phyloP scores from a whole-genome alignment of 2,888 invertebrate species.

The Chaetoderma sp. region DNA sequence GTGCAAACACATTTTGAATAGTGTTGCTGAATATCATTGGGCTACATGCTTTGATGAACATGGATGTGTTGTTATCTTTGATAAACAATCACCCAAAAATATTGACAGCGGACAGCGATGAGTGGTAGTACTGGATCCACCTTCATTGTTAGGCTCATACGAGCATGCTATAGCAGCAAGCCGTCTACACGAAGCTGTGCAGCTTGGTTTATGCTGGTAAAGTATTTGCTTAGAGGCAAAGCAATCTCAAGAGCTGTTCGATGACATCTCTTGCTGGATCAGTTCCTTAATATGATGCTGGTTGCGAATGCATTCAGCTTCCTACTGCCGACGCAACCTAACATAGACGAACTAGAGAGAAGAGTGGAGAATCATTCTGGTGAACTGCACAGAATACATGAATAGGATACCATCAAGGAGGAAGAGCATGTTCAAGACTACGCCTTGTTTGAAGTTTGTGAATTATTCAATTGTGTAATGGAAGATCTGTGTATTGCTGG shows the following conservation, averaged over 20 bases:
- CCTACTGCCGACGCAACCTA: background rate
- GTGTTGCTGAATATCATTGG: background rate
- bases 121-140: no score
- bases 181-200: no score
- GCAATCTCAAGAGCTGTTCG: slow-evolving; percentile 28
- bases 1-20: no score
- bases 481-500: background rate
- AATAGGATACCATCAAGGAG: background rate
- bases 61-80: no score
- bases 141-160: no score
- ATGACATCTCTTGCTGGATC: slow-evolving; percentile 31
- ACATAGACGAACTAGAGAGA: background rate
- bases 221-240: slow-evolving; percentile 37
- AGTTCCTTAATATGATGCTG: slow-evolving; percentile 7
- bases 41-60: background rate
- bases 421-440: background rate
- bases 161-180: no score
- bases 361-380: background rate
- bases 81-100: no score
- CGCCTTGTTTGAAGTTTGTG: background rate
- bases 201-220: no score
- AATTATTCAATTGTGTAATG: background rate
- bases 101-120: no score
- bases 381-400: background rate
- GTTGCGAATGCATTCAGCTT: background rate